Percentiles rank a stretch among this genome's conserved stretches.
Conservation (phyloP, 2,888 invertebrate species). For the Ethmia dodecea region DNA sequence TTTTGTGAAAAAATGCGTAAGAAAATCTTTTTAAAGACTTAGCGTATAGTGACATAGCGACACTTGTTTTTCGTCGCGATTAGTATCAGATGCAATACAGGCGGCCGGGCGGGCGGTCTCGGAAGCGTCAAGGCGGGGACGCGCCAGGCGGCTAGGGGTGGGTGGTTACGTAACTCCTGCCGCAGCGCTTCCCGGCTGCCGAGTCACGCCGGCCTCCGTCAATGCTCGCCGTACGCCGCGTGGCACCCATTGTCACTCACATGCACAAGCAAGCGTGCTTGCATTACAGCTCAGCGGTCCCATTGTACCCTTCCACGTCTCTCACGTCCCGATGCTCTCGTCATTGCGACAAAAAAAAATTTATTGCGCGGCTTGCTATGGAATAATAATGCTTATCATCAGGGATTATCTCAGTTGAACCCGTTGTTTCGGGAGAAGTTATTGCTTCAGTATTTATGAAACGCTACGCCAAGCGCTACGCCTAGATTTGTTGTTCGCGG, state of each 20-base stretch:
- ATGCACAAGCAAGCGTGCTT: slow-evolving; percentile 44
- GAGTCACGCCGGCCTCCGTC: slow-evolving; percentile 24
- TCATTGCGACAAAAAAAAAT: slow-evolving; percentile 20
- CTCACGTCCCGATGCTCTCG: slow-evolving; percentile 8
- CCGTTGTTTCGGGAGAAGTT: too few relatives aligned
- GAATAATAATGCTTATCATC: slow-evolving; percentile 12
- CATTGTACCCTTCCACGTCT: slow-evolving; percentile 16
- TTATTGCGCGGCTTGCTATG: slow-evolving; percentile 24
- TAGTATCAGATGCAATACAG: slow-evolving; percentile 14
- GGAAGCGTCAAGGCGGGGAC: slow-evolving; percentile 43
- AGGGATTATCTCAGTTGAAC: too few relatives aligned
- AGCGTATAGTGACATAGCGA: too few relatives aligned
- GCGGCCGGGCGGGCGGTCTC: slow-evolving; percentile 29
- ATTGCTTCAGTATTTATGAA: too few relatives aligned
- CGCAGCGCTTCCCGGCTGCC: slow-evolving; percentile 31
- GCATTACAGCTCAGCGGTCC: slow-evolving; percentile 27
- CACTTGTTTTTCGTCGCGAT: slow-evolving; percentile 1
- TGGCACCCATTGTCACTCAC: slow-evolving; percentile 40
- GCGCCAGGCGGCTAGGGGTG: slow-evolving; percentile 12
- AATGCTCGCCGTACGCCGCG: slow-evolving; percentile 27
- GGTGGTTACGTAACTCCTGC: slow-evolving; percentile 51
- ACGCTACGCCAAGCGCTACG: too few relatives aligned
- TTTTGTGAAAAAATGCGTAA: too few relatives aligned
- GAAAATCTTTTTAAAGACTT: too few relatives aligned
- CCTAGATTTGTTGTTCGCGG: too few relatives aligned